These are phyloP conservation scores for Agriopis leucophaearia DNA, from an alignment of 2,888 invertebrate genomes.

Conservation along the genomic window DNA sequence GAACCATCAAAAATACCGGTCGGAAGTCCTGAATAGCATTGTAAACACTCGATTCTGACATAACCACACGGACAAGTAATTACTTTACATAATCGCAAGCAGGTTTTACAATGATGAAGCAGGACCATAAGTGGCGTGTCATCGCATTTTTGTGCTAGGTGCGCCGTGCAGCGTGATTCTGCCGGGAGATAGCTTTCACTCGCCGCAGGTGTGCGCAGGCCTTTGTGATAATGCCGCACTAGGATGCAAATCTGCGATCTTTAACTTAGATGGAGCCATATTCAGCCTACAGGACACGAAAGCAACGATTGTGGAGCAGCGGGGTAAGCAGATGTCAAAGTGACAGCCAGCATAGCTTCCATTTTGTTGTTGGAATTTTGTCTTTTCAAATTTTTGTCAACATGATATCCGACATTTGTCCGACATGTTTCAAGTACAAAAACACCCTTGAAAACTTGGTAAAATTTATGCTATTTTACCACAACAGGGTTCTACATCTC, in stretches of 20 bases:
- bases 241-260: not conserved
- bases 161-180: not conserved
- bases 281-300: no score
- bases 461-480: no score
- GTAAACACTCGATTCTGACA: constrained; percentile 17
- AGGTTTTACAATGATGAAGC: constrained; percentile 28
- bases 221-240: constrained; percentile 7
- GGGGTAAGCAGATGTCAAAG: no score
- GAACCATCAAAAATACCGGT: constrained; percentile 20
- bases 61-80: constrained; percentile 28
- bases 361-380: no score
- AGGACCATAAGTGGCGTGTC: constrained; percentile 18
- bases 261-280: no score
- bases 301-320: no score
- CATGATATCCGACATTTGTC: no score
- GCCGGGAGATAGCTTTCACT: constrained; percentile 16
- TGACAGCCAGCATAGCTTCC: no score
- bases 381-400: no score
- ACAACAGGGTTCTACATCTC: no score
- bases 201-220: constrained; percentile 5
- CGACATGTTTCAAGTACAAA: no score
- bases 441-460: no score
- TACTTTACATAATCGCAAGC: constrained; percentile 24
- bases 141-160: constrained; percentile 28
- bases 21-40: constrained; percentile 15